Evolutionary conservation across 2,888 invertebrate species (phyloP).

Genomic region (Cryptus viduatorius): DNA sequence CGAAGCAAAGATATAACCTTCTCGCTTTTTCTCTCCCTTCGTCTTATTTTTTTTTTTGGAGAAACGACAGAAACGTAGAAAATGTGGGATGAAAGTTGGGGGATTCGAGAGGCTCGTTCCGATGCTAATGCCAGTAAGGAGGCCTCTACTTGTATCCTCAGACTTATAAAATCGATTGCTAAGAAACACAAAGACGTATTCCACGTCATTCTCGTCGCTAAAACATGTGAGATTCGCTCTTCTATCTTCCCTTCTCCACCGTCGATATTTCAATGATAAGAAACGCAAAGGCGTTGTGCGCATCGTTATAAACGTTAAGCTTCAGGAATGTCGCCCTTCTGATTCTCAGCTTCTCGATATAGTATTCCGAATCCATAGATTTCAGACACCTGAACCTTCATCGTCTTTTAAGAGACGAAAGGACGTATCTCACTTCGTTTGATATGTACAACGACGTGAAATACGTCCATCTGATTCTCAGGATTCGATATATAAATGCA

Average conservation of each 20-base stretch:
- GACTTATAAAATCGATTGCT: constrained; percentile 6
- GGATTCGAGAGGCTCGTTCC: constrained; percentile 73
- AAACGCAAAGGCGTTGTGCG: too few relatives aligned
- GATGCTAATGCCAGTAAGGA: constrained; percentile 72
- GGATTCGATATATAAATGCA: neutral
- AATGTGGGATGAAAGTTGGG: constrained; percentile 63
- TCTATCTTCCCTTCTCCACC: neutral
- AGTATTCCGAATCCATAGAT: too few relatives aligned
- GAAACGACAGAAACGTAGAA: constrained; percentile 10
- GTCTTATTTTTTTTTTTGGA: too few relatives aligned
- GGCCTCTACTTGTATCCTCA: constrained; percentile 46
- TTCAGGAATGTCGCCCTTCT: too few relatives aligned
- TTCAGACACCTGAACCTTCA: too few relatives aligned
- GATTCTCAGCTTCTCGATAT: too few relatives aligned
- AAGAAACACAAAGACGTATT: constrained; percentile 7
- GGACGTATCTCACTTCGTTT: too few relatives aligned
- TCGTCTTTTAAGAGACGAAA: too few relatives aligned
- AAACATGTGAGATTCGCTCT: neutral
- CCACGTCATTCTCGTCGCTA: neutral
- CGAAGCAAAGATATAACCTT: neutral
- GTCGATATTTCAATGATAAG: too few relatives aligned
- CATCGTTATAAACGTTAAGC: too few relatives aligned
- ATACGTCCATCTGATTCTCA: too few relatives aligned
- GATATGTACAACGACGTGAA: too few relatives aligned
- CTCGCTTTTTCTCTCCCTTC: neutral